phyloP scores from a whole-genome alignment of 2,888 invertebrate species.

The Physocephala rufipes region DNA sequence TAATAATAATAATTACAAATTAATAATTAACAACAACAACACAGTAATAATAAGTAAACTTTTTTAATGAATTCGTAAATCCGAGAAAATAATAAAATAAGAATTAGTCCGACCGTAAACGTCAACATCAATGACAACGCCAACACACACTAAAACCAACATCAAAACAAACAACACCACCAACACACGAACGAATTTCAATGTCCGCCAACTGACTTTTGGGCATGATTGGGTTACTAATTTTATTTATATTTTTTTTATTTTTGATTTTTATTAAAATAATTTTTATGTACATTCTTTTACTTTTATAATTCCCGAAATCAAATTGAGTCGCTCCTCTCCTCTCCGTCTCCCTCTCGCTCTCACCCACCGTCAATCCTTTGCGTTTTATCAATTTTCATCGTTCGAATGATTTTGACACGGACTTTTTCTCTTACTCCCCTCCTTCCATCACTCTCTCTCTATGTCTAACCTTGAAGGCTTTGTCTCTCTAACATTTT shows the following conservation, averaged over 20 bases:
- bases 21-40: constrained; percentile 2
- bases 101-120: not conserved
- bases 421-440: not conserved
- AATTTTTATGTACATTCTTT: no score
- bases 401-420: not conserved
- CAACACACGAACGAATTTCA: no score
- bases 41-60: not conserved
- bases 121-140: constrained; percentile 6
- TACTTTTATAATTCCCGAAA: not conserved
- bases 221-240: no score
- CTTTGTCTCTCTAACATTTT: not conserved
- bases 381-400: no score
- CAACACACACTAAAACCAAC: not conserved
- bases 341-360: not conserved
- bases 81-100: constrained; percentile 42
- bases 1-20: constrained; percentile 6
- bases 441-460: not conserved
- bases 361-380: not conserved
- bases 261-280: no score
- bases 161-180: no score
- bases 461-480: no score
- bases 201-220: no score
- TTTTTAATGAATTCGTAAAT: constrained; percentile 45
- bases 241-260: no score
- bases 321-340: not conserved